Evolutionary conservation across 2,797 vertebrate genomes (phyloP).

Genomic region (Phylloscopus collybita): DNA sequence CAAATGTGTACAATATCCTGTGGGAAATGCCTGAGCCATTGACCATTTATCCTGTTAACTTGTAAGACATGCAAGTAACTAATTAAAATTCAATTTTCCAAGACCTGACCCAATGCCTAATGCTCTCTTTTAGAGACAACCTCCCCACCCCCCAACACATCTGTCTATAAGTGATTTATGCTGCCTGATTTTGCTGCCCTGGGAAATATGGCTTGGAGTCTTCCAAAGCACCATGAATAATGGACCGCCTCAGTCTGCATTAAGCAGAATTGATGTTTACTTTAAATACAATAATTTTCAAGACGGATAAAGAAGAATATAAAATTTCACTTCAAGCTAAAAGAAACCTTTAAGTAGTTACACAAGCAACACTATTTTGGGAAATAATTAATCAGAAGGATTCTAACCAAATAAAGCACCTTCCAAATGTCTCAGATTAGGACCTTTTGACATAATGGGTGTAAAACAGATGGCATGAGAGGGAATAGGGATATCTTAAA

Average conservation of each 20-base stretch:
- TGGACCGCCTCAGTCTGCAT: not conserved
- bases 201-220: not conserved
- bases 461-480: slow-evolving; percentile 31
- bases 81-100: slow-evolving; percentile 62
- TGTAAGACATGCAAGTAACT: slow-evolving; percentile 37
- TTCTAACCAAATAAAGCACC: not conserved
- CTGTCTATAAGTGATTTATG: not conserved
- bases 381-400: not conserved
- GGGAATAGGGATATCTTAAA: slow-evolving; percentile 24
- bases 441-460: not conserved
- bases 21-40: slow-evolving; percentile 26
- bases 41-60: slow-evolving; percentile 21
- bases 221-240: slow-evolving; percentile 15
- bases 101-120: slow-evolving; percentile 25
- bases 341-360: not conserved
- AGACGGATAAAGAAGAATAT: not conserved
- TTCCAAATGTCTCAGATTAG: not conserved
- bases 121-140: not conserved
- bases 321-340: not conserved
- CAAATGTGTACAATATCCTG: not conserved
- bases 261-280: not conserved
- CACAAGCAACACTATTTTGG: not conserved
- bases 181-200: slow-evolving; percentile 7
- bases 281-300: slow-evolving; percentile 23
- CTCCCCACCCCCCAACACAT: not conserved